Evolutionary conservation across 2,113 vertebrate species (phyloP).

Genomic region (Upupa epops): DNA sequence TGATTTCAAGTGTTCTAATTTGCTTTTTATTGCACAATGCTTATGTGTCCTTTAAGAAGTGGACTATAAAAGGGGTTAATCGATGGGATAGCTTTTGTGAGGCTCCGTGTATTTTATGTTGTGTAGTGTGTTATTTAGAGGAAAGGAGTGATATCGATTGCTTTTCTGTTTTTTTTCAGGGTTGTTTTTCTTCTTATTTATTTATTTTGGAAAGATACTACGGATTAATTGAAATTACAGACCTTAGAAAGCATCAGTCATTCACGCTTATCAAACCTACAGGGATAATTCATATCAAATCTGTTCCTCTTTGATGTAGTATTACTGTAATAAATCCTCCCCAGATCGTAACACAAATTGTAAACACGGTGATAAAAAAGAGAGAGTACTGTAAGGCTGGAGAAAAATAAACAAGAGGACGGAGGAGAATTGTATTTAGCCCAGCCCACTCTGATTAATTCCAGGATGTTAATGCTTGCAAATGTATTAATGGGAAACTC

Average conservation of each 20-base stretch:
- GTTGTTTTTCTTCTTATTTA: background rate
- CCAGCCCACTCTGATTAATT: slow-evolving; percentile 46
- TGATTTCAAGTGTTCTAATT: slow-evolving; percentile 35
- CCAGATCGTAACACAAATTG: slow-evolving; percentile 2
- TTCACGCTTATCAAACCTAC: slow-evolving; percentile 35
- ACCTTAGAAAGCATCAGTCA: slow-evolving; percentile 5
- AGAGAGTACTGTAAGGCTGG: background rate
- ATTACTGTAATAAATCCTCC: slow-evolving; percentile 30
- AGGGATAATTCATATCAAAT: slow-evolving; percentile 31
- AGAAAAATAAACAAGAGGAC: slow-evolving; percentile 13
- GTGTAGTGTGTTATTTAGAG: slow-evolving; percentile 42
- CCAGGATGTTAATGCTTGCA: slow-evolving; percentile 43
- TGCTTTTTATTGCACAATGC: slow-evolving; percentile 18
- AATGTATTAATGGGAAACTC: slow-evolving; percentile 29
- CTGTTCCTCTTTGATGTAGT: background rate
- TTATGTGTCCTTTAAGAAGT: slow-evolving; percentile 13
- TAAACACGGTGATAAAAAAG: background rate
- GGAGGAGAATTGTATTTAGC: background rate
- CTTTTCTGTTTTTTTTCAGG: slow-evolving; percentile 3
- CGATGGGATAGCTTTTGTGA: slow-evolving; percentile 29
- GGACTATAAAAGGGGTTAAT: slow-evolving; percentile 43
- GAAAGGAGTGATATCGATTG: slow-evolving; percentile 26
- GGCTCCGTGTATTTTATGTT: slow-evolving; percentile 19
- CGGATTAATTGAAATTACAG: slow-evolving; percentile 52
- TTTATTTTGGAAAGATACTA: slow-evolving; percentile 38